Conservation (phyloP, 92 coral and sea anemone genomes). For the Phymanthus crucifer region DNA sequence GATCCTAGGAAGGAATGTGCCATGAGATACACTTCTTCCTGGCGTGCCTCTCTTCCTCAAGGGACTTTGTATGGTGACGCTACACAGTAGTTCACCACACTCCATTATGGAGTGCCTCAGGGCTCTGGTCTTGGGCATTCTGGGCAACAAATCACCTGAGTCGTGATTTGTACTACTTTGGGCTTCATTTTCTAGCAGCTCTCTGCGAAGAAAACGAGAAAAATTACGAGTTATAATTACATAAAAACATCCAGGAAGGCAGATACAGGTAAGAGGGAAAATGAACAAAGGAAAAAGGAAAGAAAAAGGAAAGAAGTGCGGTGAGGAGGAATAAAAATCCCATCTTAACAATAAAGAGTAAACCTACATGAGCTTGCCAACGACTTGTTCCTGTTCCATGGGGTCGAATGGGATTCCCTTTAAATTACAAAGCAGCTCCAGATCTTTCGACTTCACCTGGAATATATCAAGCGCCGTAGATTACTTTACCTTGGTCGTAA, state of each 20-base stretch:
- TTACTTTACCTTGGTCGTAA: neutral
- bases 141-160: conserved; percentile 32
- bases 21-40: conserved; percentile 73
- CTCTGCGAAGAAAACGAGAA: conserved; percentile 35
- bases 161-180: conserved; percentile 30
- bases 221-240: neutral
- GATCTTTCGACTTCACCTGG: conserved; percentile 90
- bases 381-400: conserved; percentile 87
- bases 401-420: conserved; percentile 80
- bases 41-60: conserved; percentile 44
- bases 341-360: no score
- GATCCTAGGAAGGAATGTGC: conserved; percentile 39
- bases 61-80: conserved; percentile 70
- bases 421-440: conserved; percentile 82
- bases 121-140: conserved; percentile 85
- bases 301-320: no score
- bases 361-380: conserved; percentile 92
- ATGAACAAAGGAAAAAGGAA: no score
- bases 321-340: no score
- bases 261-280: no score
- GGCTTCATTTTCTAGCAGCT: conserved; percentile 70
- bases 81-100: conserved; percentile 80
- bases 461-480: neutral
- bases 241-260: neutral
- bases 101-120: conserved; percentile 80